phyloP scores from a whole-genome alignment of 2,797 vertebrate genomes.

The Silurus lanzhouensis region DNA sequence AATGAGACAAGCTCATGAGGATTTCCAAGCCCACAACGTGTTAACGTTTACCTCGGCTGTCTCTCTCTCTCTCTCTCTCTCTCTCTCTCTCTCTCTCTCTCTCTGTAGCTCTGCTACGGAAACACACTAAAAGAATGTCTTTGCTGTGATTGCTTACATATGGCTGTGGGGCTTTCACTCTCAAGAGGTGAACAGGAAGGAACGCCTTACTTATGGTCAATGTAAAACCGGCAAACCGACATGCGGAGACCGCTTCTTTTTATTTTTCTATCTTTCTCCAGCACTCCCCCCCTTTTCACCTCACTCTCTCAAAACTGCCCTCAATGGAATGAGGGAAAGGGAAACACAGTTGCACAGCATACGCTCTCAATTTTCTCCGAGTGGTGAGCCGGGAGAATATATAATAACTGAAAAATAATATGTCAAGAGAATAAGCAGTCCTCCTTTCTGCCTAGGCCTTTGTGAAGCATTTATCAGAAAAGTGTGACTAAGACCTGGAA shows the following conservation, averaged over 20 bases:
- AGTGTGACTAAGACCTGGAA: conserved; percentile 70
- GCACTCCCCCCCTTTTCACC: conserved; percentile 31
- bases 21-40: conserved; percentile 81
- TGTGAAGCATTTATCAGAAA: conserved; percentile 72
- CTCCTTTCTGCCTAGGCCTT: conserved; percentile 69
- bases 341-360: conserved; percentile 63
- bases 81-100: conserved; percentile 8
- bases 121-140: conserved; percentile 58
- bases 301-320: conserved; percentile 53
- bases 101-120: conserved; percentile 56
- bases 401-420: conserved; percentile 79
- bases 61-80: too few relatives aligned
- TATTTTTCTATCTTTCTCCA: conserved; percentile 54
- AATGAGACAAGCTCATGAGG: conserved; percentile 84
- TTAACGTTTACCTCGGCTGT: conserved; percentile 72
- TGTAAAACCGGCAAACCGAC: conserved; percentile 72
- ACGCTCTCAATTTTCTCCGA: conserved; percentile 71
- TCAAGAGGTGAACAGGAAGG: conserved; percentile 66
- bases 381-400: conserved; percentile 68
- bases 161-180: conserved; percentile 69
- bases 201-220: conserved; percentile 73
- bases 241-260: conserved; percentile 62
- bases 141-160: conserved; percentile 78
- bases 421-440: conserved; percentile 74
- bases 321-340: conserved; percentile 60